phyloP scores from a whole-genome alignment of 2,888 invertebrate genomes.

The Crepidodera aurea region DNA sequence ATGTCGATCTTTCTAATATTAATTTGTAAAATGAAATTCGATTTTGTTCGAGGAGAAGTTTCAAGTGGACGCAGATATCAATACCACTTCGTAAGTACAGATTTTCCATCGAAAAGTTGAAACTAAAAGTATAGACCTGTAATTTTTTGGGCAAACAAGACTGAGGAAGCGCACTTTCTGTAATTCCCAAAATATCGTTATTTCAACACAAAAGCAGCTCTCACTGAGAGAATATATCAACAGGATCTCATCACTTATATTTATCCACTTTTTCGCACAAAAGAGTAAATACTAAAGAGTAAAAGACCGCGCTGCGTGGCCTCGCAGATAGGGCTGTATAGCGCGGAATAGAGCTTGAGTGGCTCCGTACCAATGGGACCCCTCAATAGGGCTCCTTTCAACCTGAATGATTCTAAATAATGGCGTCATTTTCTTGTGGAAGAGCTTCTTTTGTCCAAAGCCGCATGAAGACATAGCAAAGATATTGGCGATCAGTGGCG shows the following conservation, averaged over 20 bases:
- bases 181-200: slow-evolving; percentile 11
- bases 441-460: slow-evolving; percentile 49
- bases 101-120: too few relatives aligned
- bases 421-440: slow-evolving; percentile 50
- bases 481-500: slow-evolving; percentile 44
- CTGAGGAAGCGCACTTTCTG: not conserved
- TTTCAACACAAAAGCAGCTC: slow-evolving; percentile 12
- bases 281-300: slow-evolving; percentile 32
- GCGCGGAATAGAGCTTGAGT: slow-evolving; percentile 38
- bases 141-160: not conserved
- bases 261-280: slow-evolving; percentile 37
- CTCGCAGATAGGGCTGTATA: slow-evolving; percentile 11
- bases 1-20: too few relatives aligned
- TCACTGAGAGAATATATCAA: slow-evolving; percentile 1
- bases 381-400: slow-evolving; percentile 48
- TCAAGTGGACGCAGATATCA: too few relatives aligned
- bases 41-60: too few relatives aligned
- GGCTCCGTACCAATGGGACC: slow-evolving; percentile 39
- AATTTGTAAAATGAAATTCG: too few relatives aligned
- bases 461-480: slow-evolving; percentile 49
- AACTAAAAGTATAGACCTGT: too few relatives aligned
- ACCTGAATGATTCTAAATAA: slow-evolving; percentile 50
- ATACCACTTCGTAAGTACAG: too few relatives aligned
- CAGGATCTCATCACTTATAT: slow-evolving; percentile 34
- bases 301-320: slow-evolving; percentile 19